Base-by-base conservation (phyloP, 2,113 vertebrate species). In the Lophius piscatorius region DNA sequence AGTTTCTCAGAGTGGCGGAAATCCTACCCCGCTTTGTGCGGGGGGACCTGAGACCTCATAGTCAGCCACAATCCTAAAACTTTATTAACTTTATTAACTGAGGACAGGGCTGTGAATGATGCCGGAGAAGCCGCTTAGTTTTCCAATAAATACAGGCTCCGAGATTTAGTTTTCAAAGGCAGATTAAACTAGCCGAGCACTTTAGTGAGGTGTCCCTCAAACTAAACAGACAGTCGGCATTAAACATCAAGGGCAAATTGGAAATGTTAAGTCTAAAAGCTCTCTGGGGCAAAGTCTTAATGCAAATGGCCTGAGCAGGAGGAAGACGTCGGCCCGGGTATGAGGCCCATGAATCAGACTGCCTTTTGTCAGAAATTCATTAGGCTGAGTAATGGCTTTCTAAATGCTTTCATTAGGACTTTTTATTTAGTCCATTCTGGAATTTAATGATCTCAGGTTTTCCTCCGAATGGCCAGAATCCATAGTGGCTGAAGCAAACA, bases 1-100 rank as follows among this genome's bases (percentile, higher is more conserved):
- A 78, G 79, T 74, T 68, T 82, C 83, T 84, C 79, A 75, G 61
- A 73, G 72, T 6, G 22, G 55, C 61, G 70, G 79, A 85, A 83
- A 78, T 71, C 58, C 60, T 58, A 81, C 38, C 64, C 58, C 6
- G 40, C 69, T 78, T 61, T 68, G 70, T 21, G 57, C 42, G 52
- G 60, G 36, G 41, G 28, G 61, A 68, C 22, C 55, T 67, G 66
- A 68, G 49, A 46, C 39, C 31, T 49, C 44, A 29, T 13, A 36
- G 38, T 22, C 45, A 40, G 45, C 49, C 16, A 23, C 10, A 38
- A 46, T 5, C 17, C 17, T 26, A 20, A 51, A 52, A 59, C 28
- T 51, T 42, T 46, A 56, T 54, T 46, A 52, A 59, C 28, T 51
- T 42, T 46, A 56, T 54, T 46, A 31, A 42, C 13, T 17, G 18